phyloP scores from a whole-genome alignment of 2,113 vertebrate species.

The Epinephelus fuscoguttatus region DNA sequence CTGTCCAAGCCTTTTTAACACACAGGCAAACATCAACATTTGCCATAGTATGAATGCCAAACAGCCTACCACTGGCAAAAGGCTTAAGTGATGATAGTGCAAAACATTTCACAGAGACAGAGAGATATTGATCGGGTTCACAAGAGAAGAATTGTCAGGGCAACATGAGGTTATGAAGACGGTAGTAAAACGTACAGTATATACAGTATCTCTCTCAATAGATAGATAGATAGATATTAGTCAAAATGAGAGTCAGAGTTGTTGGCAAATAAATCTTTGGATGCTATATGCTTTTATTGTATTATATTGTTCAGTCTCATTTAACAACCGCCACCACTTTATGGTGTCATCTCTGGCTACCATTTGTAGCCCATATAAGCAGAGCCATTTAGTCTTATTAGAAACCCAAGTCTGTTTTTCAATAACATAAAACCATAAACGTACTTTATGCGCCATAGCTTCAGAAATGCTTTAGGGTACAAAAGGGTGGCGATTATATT shows the following conservation, averaged over 20 bases:
- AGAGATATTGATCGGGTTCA: background rate
- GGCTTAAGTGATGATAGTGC: background rate
- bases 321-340: background rate
- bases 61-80: conserved; percentile 9
- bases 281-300: background rate
- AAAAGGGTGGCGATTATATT: background rate
- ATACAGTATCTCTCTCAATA: no score
- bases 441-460: background rate
- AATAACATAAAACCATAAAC: background rate
- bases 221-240: no score
- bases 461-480: background rate
- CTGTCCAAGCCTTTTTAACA: conserved; percentile 39
- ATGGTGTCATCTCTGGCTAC: background rate
- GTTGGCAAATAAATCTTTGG: background rate
- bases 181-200: no score
- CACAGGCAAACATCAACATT: conserved; percentile 37
- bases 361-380: background rate
- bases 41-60: conserved; percentile 34
- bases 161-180: background rate
- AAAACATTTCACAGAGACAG: background rate
- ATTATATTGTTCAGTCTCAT: background rate
- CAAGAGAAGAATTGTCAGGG: background rate
- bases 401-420: background rate
- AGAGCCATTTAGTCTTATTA: background rate
- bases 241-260: background rate